Evolutionary conservation across 2,113 vertebrate species (phyloP).

Genomic region (Microtus oregoni): DNA sequence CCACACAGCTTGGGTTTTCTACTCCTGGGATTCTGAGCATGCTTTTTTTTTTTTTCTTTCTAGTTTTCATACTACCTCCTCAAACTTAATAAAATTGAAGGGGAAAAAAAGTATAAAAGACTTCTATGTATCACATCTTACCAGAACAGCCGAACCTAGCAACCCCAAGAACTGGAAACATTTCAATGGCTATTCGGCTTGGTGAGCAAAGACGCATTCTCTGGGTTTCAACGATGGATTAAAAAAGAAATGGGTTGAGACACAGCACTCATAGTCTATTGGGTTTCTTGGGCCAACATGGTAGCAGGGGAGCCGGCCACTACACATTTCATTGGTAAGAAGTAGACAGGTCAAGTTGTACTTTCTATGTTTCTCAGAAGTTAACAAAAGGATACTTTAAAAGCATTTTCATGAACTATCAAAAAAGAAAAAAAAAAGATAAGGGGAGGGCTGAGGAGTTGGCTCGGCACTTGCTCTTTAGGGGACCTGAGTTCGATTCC

Average conservation of each 20-base stretch:
- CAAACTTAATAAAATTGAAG: background rate
- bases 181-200: background rate
- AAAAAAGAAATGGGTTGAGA: background rate
- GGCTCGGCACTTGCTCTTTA: background rate
- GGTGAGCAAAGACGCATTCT: background rate
- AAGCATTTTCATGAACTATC: background rate
- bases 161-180: background rate
- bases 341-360: background rate
- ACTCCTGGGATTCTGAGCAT: background rate
- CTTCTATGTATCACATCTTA: background rate
- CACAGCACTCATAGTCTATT: background rate
- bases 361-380: background rate
- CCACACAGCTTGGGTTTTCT: background rate
- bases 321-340: background rate
- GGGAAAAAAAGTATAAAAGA: background rate
- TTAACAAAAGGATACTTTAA: background rate
- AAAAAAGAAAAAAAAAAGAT: background rate
- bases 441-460: background rate
- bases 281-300: background rate
- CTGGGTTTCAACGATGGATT: background rate
- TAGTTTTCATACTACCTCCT: background rate
- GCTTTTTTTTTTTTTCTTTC: conserved; percentile 20
- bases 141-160: background rate
- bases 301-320: background rate
- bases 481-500: background rate